A percentile compares a stretch with the other conserved stretches of the same genome.
Evolutionary conservation across 2,888 invertebrate genomes (phyloP).

Genomic region (Drosophila birchii): DNA sequence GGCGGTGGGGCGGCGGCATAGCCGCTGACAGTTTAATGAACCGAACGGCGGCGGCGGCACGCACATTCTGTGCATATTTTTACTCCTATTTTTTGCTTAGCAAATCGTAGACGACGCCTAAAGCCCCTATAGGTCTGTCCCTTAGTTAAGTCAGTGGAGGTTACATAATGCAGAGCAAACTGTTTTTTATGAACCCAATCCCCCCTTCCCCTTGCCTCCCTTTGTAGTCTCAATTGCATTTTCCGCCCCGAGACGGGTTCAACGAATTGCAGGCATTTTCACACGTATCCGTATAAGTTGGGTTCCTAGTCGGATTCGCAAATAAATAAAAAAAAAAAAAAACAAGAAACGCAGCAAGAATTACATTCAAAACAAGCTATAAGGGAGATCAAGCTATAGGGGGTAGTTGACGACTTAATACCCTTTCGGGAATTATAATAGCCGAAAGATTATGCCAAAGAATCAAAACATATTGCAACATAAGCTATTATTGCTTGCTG

Average conservation of each 20-base stretch:
- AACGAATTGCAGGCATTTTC: constrained; percentile 71
- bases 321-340: neutral
- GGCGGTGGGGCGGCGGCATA: too few species aligned
- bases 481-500: neutral
- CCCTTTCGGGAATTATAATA: neutral
- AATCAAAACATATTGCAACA: neutral
- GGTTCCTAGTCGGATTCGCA: constrained; percentile 5
- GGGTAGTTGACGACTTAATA: neutral
- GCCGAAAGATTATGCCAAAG: neutral
- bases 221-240: constrained; percentile 20
- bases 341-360: constrained; percentile 14
- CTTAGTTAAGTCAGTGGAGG: neutral
- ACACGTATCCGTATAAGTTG: constrained; percentile 50
- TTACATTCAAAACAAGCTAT: neutral
- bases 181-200: constrained; percentile 1
- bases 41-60: constrained; percentile 19
- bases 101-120: constrained; percentile 1
- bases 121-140: neutral
- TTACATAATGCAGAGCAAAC: constrained; percentile 60
- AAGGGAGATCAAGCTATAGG: neutral
- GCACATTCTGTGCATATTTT: constrained; percentile 69
- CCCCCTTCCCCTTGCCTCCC: neutral
- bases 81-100: constrained; percentile 22
- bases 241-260: constrained; percentile 53
- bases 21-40: constrained; percentile 47